These are phyloP conservation scores for Acropora tenuis DNA, from an alignment of 64 coral and sea anemone species.

Conservation along the genomic window DNA sequence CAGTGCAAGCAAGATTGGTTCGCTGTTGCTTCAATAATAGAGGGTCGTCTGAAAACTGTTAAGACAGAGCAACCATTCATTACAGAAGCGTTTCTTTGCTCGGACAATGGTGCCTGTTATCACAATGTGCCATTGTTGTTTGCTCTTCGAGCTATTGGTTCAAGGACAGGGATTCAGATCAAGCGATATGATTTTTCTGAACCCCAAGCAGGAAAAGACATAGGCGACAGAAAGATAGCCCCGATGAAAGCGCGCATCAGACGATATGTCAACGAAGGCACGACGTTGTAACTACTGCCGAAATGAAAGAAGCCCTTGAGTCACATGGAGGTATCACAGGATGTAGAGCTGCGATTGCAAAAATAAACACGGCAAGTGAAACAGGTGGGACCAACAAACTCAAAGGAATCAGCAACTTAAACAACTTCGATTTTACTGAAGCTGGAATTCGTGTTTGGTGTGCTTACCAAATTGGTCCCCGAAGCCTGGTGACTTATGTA, in stretches of 20 bases:
- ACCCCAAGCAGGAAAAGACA: neutral
- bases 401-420: neutral
- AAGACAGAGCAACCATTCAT: neutral
- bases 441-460: neutral
- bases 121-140: neutral
- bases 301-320: neutral
- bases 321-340: neutral
- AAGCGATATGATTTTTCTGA: neutral
- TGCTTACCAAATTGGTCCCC: neutral
- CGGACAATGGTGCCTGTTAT: slow-evolving; percentile 9
- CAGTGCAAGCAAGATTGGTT: neutral
- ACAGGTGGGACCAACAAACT: neutral
- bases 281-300: neutral
- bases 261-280: neutral
- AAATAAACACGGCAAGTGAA: neutral
- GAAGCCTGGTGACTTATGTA: neutral
- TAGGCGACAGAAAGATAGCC: neutral
- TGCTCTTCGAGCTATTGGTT: neutral
- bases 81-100: neutral
- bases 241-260: neutral
- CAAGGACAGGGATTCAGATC: neutral
- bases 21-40: neutral
- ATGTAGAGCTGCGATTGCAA: neutral
- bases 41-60: neutral
- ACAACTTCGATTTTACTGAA: neutral